Base-by-base conservation (phyloP, 92 coral and sea anemone genomes). In the Phenganax subtilis region DNA sequence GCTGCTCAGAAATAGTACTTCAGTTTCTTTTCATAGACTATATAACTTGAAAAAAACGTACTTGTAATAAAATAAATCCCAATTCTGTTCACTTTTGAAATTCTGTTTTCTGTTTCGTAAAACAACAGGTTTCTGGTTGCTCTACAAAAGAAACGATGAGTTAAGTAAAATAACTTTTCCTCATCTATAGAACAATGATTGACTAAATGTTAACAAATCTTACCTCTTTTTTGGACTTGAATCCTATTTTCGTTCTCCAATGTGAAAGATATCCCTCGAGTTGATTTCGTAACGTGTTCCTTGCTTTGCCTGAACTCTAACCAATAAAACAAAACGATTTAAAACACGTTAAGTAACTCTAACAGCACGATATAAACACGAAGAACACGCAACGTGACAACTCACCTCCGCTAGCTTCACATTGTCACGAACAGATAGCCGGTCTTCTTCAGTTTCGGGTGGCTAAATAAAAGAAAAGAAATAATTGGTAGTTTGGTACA, bases 11-110 rank as follows among this genome's bases (percentile, higher is more conserved):
- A 37, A 37, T 37, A 2, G 47, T 37, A 37, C 47, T 37, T 37
- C 47, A 5, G 47, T 37, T 37, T 1, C 5, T 37, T 37, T 37
- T 37, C 47, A 37, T 37, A 37, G 47, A 37, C 47, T 1, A 37
- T 1, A 37, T 37, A 37, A 37, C 47, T 37, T 56, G 25, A 20
- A 4, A 7, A n/a, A n/a, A 57, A 89, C 91, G 85, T 83, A 94
- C 98, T 91, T 94, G 90, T 90, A 94, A 55, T 94, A 94, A 83
- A 94, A 94, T 60, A 94, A 85, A 44, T 94, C 98, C 98, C 98
- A 94, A 91, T 94, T 94, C 15, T 96, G 97, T 85, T 94, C 96
- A 66, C 97, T 92, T 85, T 94, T 94, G n/a, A 94, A 57, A 80
- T 96, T 88, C 77, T 94, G 94, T 60, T 96, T 84, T 84, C 97